Percentiles rank a stretch among this genome's conserved stretches.
These are phyloP conservation scores for Palythoa heliodiscus DNA, from an alignment of 92 coral and sea anemone genomes.

Conservation along the genomic window DNA sequence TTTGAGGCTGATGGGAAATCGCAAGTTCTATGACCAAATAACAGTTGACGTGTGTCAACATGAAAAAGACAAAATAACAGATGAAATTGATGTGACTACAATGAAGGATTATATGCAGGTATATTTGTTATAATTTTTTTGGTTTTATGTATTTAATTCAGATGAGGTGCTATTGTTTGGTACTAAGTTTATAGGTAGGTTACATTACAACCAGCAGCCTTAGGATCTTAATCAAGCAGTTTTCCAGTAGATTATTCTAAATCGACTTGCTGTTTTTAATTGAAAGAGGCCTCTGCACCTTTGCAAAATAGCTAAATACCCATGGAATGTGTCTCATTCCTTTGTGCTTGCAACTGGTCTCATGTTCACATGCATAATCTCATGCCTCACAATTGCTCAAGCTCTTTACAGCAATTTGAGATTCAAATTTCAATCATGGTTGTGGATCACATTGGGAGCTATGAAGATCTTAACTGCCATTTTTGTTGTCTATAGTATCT, in stretches of 20 bases:
- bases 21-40: constrained; percentile 93
- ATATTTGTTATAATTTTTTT: not conserved
- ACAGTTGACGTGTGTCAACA: constrained; percentile 93
- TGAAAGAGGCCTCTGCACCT: too few species aligned
- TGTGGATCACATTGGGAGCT: not conserved
- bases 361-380: too few species aligned
- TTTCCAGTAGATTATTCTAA: too few species aligned
- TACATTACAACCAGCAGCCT: not conserved
- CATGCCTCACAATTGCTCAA: too few species aligned
- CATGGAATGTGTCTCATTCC: too few species aligned
- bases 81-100: constrained; percentile 94
- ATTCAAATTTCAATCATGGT: too few species aligned
- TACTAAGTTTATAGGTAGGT: not conserved
- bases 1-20: constrained; percentile 92
- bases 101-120: constrained; percentile 99
- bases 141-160: not conserved
- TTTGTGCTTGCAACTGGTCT: too few species aligned
- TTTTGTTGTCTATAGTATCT: constrained; percentile 61
- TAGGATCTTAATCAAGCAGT: too few species aligned
- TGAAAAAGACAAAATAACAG: constrained; percentile 94
- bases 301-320: too few species aligned
- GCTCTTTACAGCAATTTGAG: too few species aligned
- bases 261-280: too few species aligned
- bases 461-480: not conserved
- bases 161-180: not conserved